Base-by-base conservation (phyloP, 2,888 invertebrate genomes). In the Aphodius sticticus region DNA sequence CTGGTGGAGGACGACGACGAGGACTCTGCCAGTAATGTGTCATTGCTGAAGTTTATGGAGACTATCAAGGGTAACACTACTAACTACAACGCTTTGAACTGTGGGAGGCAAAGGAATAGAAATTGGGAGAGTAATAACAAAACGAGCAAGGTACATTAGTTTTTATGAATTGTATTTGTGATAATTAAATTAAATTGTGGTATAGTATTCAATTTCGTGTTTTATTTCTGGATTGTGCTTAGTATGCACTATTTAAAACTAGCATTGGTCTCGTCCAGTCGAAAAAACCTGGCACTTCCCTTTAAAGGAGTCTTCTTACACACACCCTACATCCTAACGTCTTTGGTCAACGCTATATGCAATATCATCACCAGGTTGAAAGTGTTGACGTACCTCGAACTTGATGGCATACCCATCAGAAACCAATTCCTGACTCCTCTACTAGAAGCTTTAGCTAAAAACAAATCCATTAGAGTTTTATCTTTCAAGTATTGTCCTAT, bases 351-450 rank as follows among this genome's bases (percentile, higher is more conserved):
- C 83, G 93, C 95, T 1, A 85, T 94, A 3, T 89, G 92, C 0
- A 92, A 93, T 86, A 92, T 94, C 81, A 88, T 95, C 6, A 89
- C 92, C 35, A 92, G 92, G 82, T 94, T 93, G 15, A 91, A 92
- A 69, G 91, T 92, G 15, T 88, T 96, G 9, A 91, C 91, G 0
- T 89, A 91, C 6, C 87, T 96, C 36, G 91, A 93, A 81, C 87
- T 96, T 14, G 95, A 95, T 85, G 95, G 95, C 0, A 87, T 96
- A 36, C 95, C 95, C 0, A 86, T 96, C 75, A 92, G 92, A 82
- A 90, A 91, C 82, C 93, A 94, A 15, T 95, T 94, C 84, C 88
- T 95, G 53, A 87, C 87, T 76, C 83, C 85, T 0, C 79, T 89
- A 12, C 79, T 89, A 16, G 84, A 93, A 91, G 92, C 92, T 6